Evolutionary conservation across 2,113 vertebrate genomes (phyloP), one percentile per base, ranked within the genome.

Genomic region (Rhynchomys soricoides): DNA sequence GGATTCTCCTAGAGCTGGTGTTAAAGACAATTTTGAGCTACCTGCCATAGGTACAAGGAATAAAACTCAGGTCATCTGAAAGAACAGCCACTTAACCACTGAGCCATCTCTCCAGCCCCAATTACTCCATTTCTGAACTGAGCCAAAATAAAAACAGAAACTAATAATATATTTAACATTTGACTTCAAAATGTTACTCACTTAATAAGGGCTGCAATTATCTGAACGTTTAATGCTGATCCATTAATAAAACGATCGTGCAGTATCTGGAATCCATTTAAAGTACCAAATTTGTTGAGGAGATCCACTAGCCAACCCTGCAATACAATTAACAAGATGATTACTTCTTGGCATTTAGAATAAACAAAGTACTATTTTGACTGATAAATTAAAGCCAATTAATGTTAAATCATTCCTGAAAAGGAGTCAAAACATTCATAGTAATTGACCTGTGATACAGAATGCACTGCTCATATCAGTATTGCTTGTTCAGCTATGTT

Each of bases 121-220:
- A 48, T 26, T 87, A 70, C 12, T n/a, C 43, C 43, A 70, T n/a
- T 87, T 71, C 45, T 71, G 22, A 94, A n/a, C 40, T 59, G 10
- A 95, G 66, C 15, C 91, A 87, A 75, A 91, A 95, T 75, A 87
- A 40, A 59, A 40, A 31, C 31, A 95, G 40, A 29, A 96, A 91
- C 71, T 77, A 86, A 52, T 13, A 87, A 16, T 55, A 66, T 4
- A 96, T 0, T n/a, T 29, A 95, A 94, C 55, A 74, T 13, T 43
- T 24, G 93, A 45, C 95, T 89, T 96, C 82, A 94, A 96, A 88
- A 0, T 79, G 75, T 24, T 81, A 97, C 99, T 99, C 98, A 99
- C 99, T 99, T 99, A 98, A 99, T 99, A 98, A 99, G 99, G 98
- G 99, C 99, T 98, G 99, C 99, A 97, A 99, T 99, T 98, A 99